Conservation (phyloP, 2,113 vertebrate genomes). For the Lonchura striata region DNA sequence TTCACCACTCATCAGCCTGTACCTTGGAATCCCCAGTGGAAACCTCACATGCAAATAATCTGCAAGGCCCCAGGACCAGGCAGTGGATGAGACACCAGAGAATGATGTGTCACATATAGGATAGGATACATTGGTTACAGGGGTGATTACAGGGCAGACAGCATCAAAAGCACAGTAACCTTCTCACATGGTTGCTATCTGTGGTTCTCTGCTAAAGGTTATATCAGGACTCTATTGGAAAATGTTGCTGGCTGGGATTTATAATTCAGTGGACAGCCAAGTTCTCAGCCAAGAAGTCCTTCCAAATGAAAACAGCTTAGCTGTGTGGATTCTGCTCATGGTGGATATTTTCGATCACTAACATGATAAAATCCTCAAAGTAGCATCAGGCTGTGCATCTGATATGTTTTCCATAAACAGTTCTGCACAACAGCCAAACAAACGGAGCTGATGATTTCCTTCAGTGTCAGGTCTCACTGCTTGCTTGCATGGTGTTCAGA, state of each 20-base stretch:
- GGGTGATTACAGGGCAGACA: neutral
- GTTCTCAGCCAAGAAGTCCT: neutral
- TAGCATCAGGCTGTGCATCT: neutral
- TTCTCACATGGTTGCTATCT: slow-evolving; percentile 11
- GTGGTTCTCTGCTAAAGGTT: neutral
- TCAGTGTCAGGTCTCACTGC: neutral
- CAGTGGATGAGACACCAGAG: neutral
- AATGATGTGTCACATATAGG: neutral
- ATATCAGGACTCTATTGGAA: neutral
- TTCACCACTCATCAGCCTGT: neutral
- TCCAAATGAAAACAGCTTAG: neutral
- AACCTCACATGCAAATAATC: neutral
- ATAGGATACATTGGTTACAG: neutral
- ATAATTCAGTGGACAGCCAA: neutral
- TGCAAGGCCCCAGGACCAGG: neutral
- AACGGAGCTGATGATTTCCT: neutral
- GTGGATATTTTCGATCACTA: neutral
- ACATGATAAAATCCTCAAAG: neutral
- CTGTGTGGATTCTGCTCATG: neutral
- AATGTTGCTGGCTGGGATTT: neutral
- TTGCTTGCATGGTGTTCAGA: neutral
- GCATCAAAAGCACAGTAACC: slow-evolving; percentile 1
- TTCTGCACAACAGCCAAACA: neutral
- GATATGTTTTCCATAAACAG: neutral
- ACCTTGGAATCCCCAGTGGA: neutral